phyloP scores from a whole-genome alignment of 2,113 vertebrate species.

The Pungitius pungitius region DNA sequence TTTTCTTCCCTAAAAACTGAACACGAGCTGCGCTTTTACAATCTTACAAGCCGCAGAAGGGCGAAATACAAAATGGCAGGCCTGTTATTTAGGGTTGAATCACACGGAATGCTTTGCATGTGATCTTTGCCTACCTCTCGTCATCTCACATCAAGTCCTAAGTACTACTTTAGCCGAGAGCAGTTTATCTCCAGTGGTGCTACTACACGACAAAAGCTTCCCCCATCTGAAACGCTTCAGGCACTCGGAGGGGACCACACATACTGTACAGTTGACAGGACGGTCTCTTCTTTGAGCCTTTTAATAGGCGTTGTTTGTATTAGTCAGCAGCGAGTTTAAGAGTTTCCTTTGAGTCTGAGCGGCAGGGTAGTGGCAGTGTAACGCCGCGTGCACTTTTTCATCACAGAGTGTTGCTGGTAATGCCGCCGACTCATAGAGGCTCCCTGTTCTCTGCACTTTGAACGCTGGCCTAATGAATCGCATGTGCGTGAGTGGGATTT shows the following conservation, averaged over 20 bases:
- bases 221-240: conserved; percentile 25
- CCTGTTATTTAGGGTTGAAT: conserved; percentile 23
- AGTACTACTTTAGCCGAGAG: conserved; percentile 27
- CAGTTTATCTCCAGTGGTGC: conserved; percentile 37
- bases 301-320: conserved; percentile 44
- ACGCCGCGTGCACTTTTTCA: conserved; percentile 49
- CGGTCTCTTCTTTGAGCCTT: conserved; percentile 51
- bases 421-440: conserved; percentile 65
- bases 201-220: conserved; percentile 48
- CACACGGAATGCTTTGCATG: conserved; percentile 19
- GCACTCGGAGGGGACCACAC: conserved; percentile 64
- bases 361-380: conserved; percentile 16
- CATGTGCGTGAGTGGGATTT: conserved; percentile 59
- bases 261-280: conserved; percentile 40
- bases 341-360: conserved; percentile 47
- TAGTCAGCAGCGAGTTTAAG: conserved; percentile 54
- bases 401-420: conserved; percentile 60
- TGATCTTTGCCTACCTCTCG: conserved; percentile 18
- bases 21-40: not conserved
- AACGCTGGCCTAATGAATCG: conserved; percentile 64
- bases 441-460: conserved; percentile 68
- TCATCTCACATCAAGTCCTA: conserved; percentile 17
- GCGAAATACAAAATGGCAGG: not conserved
- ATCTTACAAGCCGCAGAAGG: conserved; percentile 1
- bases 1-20: not conserved